phyloP scores from a whole-genome alignment of 1,140 invertebrate genomes.

The Halesus radiatus region DNA sequence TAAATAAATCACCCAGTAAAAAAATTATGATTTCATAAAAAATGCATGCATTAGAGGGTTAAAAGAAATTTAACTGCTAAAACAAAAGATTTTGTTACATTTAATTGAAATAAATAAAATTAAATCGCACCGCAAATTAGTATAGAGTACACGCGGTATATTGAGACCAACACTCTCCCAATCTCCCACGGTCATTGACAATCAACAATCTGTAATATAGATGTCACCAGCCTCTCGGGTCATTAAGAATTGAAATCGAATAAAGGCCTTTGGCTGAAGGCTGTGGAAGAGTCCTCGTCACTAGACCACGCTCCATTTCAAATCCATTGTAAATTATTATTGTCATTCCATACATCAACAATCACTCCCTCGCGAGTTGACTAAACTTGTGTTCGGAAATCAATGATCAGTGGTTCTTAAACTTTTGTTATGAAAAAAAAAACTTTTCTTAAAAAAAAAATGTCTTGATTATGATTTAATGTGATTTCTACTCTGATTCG shows the following conservation, averaged over 20 bases:
- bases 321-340: slow-evolving; percentile 32
- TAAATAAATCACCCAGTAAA: too few relatives aligned
- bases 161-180: neutral
- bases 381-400: neutral
- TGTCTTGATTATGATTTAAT: too few relatives aligned
- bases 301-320: slow-evolving; percentile 54
- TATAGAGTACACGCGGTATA: too few relatives aligned
- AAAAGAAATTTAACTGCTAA: too few relatives aligned
- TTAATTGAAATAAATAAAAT: too few relatives aligned
- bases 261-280: neutral
- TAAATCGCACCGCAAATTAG: too few relatives aligned
- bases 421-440: neutral
- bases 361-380: slow-evolving; percentile 23
- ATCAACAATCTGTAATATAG: neutral
- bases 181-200: slow-evolving; percentile 25
- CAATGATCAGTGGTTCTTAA: slow-evolving; percentile 8
- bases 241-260: slow-evolving; percentile 26
- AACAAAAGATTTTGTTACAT: too few relatives aligned
- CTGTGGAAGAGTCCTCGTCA: slow-evolving; percentile 41
- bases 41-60: too few relatives aligned
- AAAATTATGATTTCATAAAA: too few relatives aligned
- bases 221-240: neutral
- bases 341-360: slow-evolving; percentile 29
- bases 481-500: too few relatives aligned
- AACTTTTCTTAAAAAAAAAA: too few relatives aligned